phyloP scores from a whole-genome alignment of 2,113 vertebrate species.

The Xiphophorus maculatus region DNA sequence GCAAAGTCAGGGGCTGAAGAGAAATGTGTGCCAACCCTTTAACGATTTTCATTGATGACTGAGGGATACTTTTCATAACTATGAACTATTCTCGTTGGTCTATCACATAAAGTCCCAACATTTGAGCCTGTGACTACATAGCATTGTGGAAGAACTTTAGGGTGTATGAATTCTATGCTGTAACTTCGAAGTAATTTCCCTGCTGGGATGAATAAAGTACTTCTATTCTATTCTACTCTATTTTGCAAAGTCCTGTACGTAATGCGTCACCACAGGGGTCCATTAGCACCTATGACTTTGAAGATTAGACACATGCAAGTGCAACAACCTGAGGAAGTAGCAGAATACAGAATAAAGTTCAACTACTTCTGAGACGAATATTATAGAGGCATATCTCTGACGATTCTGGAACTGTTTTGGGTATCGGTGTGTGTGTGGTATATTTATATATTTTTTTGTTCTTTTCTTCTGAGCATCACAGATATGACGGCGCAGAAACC shows the following conservation, averaged over 20 bases:
- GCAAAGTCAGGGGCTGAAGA: background rate
- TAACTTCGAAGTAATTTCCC: no score
- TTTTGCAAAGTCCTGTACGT: background rate
- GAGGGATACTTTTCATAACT: no score
- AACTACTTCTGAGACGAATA: background rate
- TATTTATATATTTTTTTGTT: background rate
- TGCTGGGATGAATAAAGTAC: no score
- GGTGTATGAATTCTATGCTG: background rate
- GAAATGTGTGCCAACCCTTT: background rate
- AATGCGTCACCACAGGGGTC: background rate
- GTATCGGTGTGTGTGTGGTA: constrained; percentile 25
- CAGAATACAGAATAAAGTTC: background rate
- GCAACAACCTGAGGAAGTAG: background rate
- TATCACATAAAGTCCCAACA: no score
- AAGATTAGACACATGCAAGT: background rate
- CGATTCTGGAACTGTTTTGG: constrained; percentile 16
- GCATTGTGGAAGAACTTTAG: background rate
- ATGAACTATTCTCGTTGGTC: no score
- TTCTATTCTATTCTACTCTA: no score
- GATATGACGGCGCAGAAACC: constrained; percentile 86
- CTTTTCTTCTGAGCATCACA: constrained; percentile 71
- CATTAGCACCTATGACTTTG: background rate
- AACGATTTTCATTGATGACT: no score
- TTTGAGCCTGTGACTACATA: background rate
- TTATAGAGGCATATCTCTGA: background rate